Evolutionary conservation across 2,888 invertebrate genomes (phyloP).

Genomic region (Abrostola tripartita): DNA sequence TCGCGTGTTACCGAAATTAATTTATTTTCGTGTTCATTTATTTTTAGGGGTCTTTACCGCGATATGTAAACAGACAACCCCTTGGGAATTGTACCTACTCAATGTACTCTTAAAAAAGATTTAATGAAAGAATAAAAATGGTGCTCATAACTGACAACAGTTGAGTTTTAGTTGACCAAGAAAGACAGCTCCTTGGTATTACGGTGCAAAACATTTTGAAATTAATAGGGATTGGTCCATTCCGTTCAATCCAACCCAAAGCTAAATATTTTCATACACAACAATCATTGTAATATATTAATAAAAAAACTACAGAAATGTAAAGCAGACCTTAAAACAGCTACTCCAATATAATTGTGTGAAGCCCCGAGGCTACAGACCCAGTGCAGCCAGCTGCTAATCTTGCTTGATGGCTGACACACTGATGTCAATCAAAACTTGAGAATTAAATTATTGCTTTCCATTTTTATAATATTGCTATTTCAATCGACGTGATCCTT

Average conservation of each 20-base stretch:
- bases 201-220: no score
- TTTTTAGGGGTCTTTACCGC: conserved; percentile 64
- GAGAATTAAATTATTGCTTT: not conserved
- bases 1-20: conserved; percentile 85
- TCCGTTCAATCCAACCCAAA: no score
- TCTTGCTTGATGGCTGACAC: conserved; percentile 8
- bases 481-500: not conserved
- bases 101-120: no score
- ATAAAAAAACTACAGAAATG: not conserved
- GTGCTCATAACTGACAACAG: no score
- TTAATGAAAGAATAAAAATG: no score
- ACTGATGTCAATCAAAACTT: conserved; percentile 20
- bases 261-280: no score
- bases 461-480: not conserved
- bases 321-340: not conserved
- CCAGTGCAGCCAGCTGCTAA: conserved; percentile 13
- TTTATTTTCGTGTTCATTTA: conserved; percentile 73
- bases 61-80: conserved; percentile 14
- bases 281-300: not conserved
- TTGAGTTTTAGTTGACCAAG: no score
- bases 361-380: conserved; percentile 7
- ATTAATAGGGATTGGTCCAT: no score
- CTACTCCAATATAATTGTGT: conserved; percentile 7
- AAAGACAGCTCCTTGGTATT: no score
- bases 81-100: not conserved